Evolutionary conservation across 2,888 invertebrate genomes (phyloP).

Genomic region (Coecobrya sp.): DNA sequence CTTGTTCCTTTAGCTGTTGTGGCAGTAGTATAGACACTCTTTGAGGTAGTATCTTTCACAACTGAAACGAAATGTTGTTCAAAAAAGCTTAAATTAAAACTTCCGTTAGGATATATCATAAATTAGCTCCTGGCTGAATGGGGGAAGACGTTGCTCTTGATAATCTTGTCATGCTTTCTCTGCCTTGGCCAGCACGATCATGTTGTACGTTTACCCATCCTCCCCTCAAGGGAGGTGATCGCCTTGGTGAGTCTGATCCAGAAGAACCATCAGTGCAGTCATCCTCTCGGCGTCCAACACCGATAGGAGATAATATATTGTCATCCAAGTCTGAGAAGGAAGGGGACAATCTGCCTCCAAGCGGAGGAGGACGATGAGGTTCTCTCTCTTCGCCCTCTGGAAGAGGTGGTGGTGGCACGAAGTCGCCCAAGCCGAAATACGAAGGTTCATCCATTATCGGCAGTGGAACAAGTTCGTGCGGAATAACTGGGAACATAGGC

Average conservation of each 20-base stretch:
- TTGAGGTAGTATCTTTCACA: too few relatives aligned
- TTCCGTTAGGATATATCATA: slow-evolving; percentile 73
- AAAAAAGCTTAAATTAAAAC: slow-evolving; percentile 11
- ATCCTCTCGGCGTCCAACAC: slow-evolving; percentile 73
- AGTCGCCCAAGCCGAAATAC: slow-evolving; percentile 84
- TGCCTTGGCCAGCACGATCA: slow-evolving; percentile 64
- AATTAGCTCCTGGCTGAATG: slow-evolving; percentile 83
- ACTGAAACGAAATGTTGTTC: neutral
- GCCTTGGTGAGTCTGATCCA: slow-evolving; percentile 81
- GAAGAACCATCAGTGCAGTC: slow-evolving; percentile 79
- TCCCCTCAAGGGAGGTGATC: slow-evolving; percentile 73
- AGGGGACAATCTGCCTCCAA: slow-evolving; percentile 84
- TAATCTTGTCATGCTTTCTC: slow-evolving; percentile 71
- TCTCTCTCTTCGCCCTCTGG: slow-evolving; percentile 83
- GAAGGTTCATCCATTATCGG: slow-evolving; percentile 84
- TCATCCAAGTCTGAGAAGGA: slow-evolving; percentile 82
- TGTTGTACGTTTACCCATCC: slow-evolving; percentile 71
- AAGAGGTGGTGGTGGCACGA: slow-evolving; percentile 84
- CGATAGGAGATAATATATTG: slow-evolving; percentile 78
- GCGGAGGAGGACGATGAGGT: slow-evolving; percentile 83
- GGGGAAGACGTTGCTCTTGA: slow-evolving; percentile 83
- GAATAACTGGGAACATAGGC: slow-evolving; percentile 80
- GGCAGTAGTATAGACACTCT: too few relatives aligned
- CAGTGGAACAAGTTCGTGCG: slow-evolving; percentile 83
- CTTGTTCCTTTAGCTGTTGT: too few relatives aligned